A percentile compares a stretch with the other conserved stretches of the same genome.
Evolutionary conservation across 2,797 vertebrate species (phyloP).

Genomic region (Ceryle rudis): DNA sequence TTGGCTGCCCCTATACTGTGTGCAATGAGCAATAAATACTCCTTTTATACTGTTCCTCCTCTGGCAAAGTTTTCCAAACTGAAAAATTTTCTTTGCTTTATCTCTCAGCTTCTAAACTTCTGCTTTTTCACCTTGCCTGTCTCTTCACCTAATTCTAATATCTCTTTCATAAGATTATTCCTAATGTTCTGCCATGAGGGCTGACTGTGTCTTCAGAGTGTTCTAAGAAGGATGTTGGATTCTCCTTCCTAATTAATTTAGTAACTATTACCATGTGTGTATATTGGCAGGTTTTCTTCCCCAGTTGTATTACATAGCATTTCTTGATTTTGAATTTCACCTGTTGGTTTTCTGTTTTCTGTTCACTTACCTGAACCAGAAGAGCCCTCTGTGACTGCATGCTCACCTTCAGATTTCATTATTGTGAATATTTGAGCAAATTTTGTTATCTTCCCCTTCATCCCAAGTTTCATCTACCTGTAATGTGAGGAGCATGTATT

Average conservation of each 20-base stretch:
- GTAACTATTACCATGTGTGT: background rate
- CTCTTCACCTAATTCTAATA: background rate
- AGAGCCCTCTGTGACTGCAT: background rate
- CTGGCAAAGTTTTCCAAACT: background rate
- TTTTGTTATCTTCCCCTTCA: background rate
- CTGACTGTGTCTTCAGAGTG: background rate
- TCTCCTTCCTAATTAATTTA: background rate
- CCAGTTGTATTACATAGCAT: background rate
- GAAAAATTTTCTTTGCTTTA: background rate
- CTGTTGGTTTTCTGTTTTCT: background rate
- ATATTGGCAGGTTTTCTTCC: background rate
- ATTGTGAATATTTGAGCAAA: background rate
- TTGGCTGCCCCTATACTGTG: background rate
- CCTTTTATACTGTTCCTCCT: background rate
- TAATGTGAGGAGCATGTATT: background rate
- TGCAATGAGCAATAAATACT: background rate
- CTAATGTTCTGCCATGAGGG: background rate
- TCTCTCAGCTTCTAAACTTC: background rate
- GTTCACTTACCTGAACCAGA: background rate
- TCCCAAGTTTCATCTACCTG: background rate
- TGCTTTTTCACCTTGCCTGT: background rate
- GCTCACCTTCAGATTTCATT: background rate
- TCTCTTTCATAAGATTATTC: background rate
- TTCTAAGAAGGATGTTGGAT: background rate
- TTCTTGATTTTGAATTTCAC: background rate